Percentiles rank a stretch among this genome's conserved stretches.
Conservation (phyloP, 2,888 invertebrate genomes). For the Oligia latruncula region DNA sequence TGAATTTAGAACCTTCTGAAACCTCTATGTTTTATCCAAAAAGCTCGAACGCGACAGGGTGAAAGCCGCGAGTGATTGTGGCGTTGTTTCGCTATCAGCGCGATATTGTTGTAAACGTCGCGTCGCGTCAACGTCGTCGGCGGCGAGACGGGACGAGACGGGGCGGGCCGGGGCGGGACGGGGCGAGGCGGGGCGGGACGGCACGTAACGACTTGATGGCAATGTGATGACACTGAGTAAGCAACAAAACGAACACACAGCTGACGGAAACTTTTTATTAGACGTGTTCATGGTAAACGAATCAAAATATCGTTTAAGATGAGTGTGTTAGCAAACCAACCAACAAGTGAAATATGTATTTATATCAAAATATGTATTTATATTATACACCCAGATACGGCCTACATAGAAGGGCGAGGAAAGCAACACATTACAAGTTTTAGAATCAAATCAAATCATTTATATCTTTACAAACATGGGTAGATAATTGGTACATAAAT, state of each 20-base stretch:
- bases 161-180: neutral
- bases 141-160: neutral
- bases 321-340: neutral
- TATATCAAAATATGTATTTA: neutral
- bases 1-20: slow-evolving; percentile 35
- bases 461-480: no score
- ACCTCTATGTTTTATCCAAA: neutral
- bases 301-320: neutral
- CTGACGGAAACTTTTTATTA: neutral
- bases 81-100: slow-evolving; percentile 54
- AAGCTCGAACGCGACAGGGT: slow-evolving; percentile 9
- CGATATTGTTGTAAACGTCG: slow-evolving; percentile 44
- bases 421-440: neutral
- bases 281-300: neutral
- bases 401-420: neutral
- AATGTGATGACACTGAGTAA: slow-evolving; percentile 40
- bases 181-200: neutral
- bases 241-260: slow-evolving; percentile 13
- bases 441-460: no score
- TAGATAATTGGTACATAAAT: no score
- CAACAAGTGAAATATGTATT: neutral
- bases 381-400: neutral
- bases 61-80: slow-evolving; percentile 29
- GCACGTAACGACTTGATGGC: slow-evolving; percentile 37
- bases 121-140: slow-evolving; percentile 11